A percentile compares a stretch with the other conserved stretches of the same genome.
These are phyloP conservation scores for Alviniconcha marisindica DNA, from an alignment of 1,140 invertebrate species.

Conservation along the genomic window DNA sequence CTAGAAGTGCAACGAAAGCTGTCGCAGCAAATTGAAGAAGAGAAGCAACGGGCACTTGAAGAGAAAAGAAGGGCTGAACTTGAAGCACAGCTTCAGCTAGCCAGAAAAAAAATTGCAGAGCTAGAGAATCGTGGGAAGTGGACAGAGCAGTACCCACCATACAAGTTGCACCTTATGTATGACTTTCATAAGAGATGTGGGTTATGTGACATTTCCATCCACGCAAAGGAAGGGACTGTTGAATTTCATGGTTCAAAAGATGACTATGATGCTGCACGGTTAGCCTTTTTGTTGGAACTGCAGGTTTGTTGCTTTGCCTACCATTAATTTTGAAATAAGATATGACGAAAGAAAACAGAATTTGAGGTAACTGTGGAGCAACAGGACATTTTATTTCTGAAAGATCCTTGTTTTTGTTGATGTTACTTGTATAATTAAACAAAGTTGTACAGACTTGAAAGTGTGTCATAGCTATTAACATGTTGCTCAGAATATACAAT, in stretches of 20 bases:
- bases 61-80: not conserved
- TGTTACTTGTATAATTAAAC: too few species aligned
- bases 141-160: not conserved
- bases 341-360: too few species aligned
- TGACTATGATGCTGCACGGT: not conserved
- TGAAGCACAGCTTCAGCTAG: not conserved
- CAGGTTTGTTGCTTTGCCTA: slow-evolving; percentile 1
- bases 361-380: too few species aligned
- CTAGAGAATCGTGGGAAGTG: not conserved
- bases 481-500: too few species aligned
- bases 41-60: not conserved
- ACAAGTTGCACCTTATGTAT: not conserved
- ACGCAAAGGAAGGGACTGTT: not conserved
- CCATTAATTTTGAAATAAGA: too few species aligned
- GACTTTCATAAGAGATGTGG: not conserved
- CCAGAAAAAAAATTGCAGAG: too few species aligned
- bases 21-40: too few species aligned
- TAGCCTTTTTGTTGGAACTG: not conserved
- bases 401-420: too few species aligned
- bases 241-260: not conserved
- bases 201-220: not conserved
- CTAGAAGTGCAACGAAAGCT: too few species aligned
- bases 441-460: too few species aligned
- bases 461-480: too few species aligned
- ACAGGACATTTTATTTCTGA: too few species aligned